Base-by-base conservation (phyloP, 2,113 vertebrate species). In the Varanus salvator region DNA sequence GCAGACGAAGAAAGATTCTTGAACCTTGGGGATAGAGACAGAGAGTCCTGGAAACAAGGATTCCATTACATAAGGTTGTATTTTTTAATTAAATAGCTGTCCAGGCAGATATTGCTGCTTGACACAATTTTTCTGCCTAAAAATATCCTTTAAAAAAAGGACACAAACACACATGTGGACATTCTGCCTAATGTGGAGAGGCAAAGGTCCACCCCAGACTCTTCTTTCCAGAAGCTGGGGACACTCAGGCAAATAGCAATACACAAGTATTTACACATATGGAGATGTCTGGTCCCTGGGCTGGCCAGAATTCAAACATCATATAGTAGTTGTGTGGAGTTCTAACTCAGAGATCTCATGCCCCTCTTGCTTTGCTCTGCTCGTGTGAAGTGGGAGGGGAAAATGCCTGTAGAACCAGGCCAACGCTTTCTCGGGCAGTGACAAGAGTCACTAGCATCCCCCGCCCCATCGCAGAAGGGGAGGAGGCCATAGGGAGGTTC, bases 401-500 rank as follows among this genome's bases (percentile, higher is more conserved):
- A 8, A 21, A 85, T 11, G 54, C 96, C 95, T 96, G 95, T 96
- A 96, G 90, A 96, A 96, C 96, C 96, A 96, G 91, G 88, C 92
- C 87, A 95, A 93, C 91, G 31, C 44, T 90, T 74, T 75, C 44
- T 84, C 80, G 87, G 90, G 90, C 72, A 87, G 34, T 54, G 50
- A 71, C 54, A 31, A 21, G 74, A 83, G 54, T 80, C 78, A 57
- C 50, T 17, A 50, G 74, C 44, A 83, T 54, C 68, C 74, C 0
- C 74, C 75, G 25, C 54, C 78, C 89, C 80, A 25, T 87, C 85
- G 4, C 71, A 23, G 78, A 74, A 31, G 69, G 84, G 93, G 31
- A 23, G 60, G 75, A 88, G 83, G 34, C 74, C 85, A 85, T 14
- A 38, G 1, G 25, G 19, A 12, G 71, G 64, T 74, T 66, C 87